Conservation (phyloP, 2,797 vertebrate species). For the Erethizon dorsatum region DNA sequence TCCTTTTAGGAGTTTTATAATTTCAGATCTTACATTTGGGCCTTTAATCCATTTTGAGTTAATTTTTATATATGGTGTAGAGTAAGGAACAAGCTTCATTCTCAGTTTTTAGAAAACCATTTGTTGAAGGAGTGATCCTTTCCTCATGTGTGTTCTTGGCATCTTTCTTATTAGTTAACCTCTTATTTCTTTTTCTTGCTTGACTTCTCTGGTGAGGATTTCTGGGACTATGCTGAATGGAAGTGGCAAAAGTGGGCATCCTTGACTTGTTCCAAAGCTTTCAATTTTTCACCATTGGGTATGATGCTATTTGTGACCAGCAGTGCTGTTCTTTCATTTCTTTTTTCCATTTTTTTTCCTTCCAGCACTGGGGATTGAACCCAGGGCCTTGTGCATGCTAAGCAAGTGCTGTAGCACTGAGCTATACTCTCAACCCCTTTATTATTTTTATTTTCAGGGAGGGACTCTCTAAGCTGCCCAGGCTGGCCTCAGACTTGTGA, state of each 20-base stretch:
- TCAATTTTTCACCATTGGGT: neutral
- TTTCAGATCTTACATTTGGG: neutral
- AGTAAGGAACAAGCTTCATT: neutral
- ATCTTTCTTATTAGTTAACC: neutral
- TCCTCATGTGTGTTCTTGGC: neutral
- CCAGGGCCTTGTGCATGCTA: neutral
- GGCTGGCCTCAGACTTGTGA: neutral
- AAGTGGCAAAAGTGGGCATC: neutral
- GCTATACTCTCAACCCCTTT: neutral
- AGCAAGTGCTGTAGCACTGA: neutral
- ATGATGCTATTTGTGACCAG: neutral
- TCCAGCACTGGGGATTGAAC: neutral
- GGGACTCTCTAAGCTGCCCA: neutral
- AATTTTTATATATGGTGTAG: neutral
- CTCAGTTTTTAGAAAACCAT: neutral
- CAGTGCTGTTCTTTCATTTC: neutral
- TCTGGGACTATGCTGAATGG: neutral
- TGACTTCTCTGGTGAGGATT: neutral
- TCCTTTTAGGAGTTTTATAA: neutral
- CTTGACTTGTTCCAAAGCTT: neutral
- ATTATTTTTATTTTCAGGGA: neutral
- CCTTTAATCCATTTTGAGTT: neutral
- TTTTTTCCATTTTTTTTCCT: neutral
- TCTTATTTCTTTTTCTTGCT: neutral
- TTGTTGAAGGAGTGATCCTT: neutral